A percentile compares a stretch with the other conserved stretches of the same genome.
Conservation (phyloP, 2,797 vertebrate genomes). For the Phaenicophaeus curvirostris region DNA sequence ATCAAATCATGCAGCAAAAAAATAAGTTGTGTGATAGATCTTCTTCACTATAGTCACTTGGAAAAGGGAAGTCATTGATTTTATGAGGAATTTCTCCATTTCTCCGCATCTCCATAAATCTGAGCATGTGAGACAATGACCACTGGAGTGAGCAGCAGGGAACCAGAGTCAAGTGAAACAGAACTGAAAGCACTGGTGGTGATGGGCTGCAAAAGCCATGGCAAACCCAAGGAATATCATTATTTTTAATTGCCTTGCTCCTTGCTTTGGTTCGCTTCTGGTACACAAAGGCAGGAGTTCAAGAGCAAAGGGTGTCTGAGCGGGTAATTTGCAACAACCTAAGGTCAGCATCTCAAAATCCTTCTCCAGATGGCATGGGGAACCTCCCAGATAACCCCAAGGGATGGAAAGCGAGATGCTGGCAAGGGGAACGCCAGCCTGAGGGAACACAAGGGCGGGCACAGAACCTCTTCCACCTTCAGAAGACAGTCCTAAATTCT, state of each 20-base stretch:
- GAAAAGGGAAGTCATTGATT: background rate
- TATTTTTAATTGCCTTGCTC: background rate
- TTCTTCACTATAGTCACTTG: background rate
- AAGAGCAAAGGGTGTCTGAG: background rate
- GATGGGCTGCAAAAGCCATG: background rate
- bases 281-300: background rate
- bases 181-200: background rate
- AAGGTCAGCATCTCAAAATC: background rate
- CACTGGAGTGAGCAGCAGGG: accelerated
- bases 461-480: background rate
- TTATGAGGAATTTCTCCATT: background rate
- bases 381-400: accelerated
- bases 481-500: background rate
- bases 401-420: background rate
- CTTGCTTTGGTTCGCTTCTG: background rate
- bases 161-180: background rate
- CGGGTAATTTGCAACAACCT: background rate
- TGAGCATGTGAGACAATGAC: accelerated
- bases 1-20: background rate
- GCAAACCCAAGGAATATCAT: background rate
- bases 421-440: background rate
- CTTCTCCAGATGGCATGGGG: background rate
- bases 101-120: background rate
- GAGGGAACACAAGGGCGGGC: background rate
- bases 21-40: background rate